phyloP scores from a whole-genome alignment of 2,113 vertebrate species.

The Callopanchax toddi region DNA sequence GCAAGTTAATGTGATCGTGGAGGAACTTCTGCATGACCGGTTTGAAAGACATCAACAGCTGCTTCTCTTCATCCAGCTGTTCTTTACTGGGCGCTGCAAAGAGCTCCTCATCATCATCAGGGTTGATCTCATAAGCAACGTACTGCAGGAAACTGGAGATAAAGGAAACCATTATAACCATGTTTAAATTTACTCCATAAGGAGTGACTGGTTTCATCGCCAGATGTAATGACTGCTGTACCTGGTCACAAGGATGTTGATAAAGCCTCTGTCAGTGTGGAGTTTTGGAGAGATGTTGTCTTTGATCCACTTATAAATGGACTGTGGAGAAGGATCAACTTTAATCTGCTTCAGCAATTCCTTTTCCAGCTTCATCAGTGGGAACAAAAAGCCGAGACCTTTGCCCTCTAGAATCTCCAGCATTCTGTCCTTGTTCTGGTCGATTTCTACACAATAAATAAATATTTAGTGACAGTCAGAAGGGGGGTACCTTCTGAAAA shows the following conservation, averaged over 20 bases:
- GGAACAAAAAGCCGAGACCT: constrained; percentile 96
- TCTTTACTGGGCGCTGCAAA: constrained; percentile 91
- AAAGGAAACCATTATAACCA: neutral
- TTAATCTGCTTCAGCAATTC: constrained; percentile 97
- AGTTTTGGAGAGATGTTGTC: constrained; percentile 98
- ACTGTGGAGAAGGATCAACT: constrained; percentile 94
- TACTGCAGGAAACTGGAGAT: constrained; percentile 93
- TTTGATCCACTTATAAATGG: constrained; percentile 99
- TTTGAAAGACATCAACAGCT: constrained; percentile 93
- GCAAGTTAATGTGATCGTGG: constrained; percentile 93
- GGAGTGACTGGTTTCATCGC: too few relatives aligned
- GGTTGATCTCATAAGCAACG: constrained; percentile 92
- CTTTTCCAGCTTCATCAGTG: constrained; percentile 97
- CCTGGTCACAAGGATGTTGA: constrained; percentile 99
- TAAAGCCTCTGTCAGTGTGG: constrained; percentile 97
- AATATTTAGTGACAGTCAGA: neutral
- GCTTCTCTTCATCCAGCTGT: constrained; percentile 94
- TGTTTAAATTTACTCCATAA: neutral
- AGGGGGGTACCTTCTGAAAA: neutral
- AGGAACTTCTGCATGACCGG: constrained; percentile 99
- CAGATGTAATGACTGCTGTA: constrained; percentile 42
- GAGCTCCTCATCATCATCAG: constrained; percentile 89
- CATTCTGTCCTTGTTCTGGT: constrained; percentile 99
- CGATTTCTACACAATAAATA: constrained; percentile 85
- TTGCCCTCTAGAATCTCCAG: constrained; percentile 98